These are phyloP conservation scores for Tupiocoris notatus DNA, from an alignment of 2,888 invertebrate species.

Conservation along the genomic window DNA sequence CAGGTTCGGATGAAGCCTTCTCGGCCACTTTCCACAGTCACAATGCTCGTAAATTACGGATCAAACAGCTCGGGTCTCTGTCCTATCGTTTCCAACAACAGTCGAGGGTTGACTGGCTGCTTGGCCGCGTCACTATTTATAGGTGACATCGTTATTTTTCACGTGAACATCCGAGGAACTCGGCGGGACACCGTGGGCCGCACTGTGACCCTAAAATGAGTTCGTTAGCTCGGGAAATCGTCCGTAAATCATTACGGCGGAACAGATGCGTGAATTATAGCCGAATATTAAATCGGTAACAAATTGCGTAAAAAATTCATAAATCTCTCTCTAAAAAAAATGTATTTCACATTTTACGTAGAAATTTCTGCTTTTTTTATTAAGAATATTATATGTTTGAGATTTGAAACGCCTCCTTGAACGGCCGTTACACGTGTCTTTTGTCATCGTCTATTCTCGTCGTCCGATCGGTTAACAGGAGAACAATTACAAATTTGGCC, in stretches of 20 bases:
- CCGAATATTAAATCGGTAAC: slow-evolving; percentile 1
- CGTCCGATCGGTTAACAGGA: background rate
- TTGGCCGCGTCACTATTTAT: slow-evolving; percentile 23
- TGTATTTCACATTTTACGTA: too few species aligned
- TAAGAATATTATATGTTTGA: too few species aligned
- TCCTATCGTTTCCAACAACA: background rate
- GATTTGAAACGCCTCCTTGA: background rate
- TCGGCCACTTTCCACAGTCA: background rate
- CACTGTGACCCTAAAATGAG: slow-evolving; percentile 1
- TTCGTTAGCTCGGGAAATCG: slow-evolving; percentile 31
- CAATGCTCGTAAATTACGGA: background rate
- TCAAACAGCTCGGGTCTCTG: slow-evolving; percentile 5
- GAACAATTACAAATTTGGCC: background rate
- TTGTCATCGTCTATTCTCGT: background rate
- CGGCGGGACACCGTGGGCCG: slow-evolving; percentile 4
- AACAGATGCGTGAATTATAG: background rate
- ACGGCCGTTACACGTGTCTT: background rate
- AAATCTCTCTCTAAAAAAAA: too few species aligned
- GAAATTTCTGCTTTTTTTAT: too few species aligned
- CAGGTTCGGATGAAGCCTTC: background rate
- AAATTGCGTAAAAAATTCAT: background rate
- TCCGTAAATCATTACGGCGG: background rate
- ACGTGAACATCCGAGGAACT: background rate
- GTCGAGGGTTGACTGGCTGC: background rate
- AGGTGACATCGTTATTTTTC: slow-evolving; percentile 30